Evolutionary conservation across 2,888 invertebrate species (phyloP).

Genomic region (Thymelicus acteon): DNA sequence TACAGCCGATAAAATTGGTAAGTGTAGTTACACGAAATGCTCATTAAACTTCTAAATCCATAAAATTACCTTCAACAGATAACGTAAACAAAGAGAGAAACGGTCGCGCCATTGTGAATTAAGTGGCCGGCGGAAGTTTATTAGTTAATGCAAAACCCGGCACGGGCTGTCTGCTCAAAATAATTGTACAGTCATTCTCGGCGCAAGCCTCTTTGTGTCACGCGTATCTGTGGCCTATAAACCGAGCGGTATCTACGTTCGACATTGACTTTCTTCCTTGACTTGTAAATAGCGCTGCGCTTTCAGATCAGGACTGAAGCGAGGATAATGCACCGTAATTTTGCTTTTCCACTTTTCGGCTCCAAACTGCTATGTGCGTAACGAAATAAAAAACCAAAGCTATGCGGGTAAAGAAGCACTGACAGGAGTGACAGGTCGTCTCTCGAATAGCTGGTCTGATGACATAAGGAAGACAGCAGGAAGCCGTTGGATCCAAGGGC

Average conservation of each 20-base stretch:
- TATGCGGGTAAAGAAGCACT: too few species aligned
- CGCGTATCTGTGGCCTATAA: conserved; percentile 32
- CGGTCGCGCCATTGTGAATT: conserved; percentile 18
- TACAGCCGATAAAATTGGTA: neutral
- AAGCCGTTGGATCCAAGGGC: too few species aligned
- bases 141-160: conserved; percentile 34
- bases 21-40: neutral
- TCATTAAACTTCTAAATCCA: conserved; percentile 5
- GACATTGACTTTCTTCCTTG: conserved; percentile 39
- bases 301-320: conserved; percentile 38
- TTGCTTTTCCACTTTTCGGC: too few species aligned
- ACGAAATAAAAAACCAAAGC: too few species aligned
- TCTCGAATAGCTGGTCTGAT: too few species aligned
- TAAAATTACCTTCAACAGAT: conserved; percentile 28
- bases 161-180: conserved; percentile 30
- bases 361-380: too few species aligned
- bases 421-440: too few species aligned
- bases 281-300: conserved; percentile 42
- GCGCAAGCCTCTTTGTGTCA: conserved; percentile 32
- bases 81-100: conserved; percentile 35
- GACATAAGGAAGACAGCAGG: too few species aligned
- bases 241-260: conserved; percentile 34
- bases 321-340: neutral
- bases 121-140: conserved; percentile 22
- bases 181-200: conserved; percentile 36